Evolutionary conservation across 2,113 vertebrate genomes (phyloP).

Genomic region (Psephotus haematonotus): DNA sequence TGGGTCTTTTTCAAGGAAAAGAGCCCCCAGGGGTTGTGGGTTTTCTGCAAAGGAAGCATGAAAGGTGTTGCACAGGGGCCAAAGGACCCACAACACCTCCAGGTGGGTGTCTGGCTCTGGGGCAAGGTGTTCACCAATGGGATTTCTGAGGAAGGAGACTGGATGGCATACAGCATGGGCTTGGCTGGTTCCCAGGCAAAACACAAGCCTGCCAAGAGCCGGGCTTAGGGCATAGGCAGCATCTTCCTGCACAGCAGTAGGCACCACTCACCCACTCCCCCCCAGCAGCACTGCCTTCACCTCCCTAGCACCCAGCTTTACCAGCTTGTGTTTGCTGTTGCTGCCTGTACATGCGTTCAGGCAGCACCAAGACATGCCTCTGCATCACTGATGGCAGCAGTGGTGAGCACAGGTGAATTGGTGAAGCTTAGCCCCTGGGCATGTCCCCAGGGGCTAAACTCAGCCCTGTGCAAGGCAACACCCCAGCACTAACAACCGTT

Average conservation of each 20-base stretch:
- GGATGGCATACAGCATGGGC: fast-evolving
- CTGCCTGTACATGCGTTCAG: fast-evolving
- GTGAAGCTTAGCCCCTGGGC: not conserved
- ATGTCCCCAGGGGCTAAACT: not conserved
- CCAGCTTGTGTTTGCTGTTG: fast-evolving
- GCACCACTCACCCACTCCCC: not conserved
- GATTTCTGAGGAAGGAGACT: not conserved
- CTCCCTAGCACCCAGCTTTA: not conserved
- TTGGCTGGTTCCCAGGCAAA: not conserved
- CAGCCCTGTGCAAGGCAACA: not conserved
- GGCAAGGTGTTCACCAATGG: fast-evolving
- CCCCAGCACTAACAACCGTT: not conserved
- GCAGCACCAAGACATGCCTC: too few relatives aligned
- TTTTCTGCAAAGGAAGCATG: not conserved
- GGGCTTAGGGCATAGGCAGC: fast-evolving
- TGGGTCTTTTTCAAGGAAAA: not conserved
- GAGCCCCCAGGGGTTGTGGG: fast-evolving
- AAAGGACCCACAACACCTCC: fast-evolving
- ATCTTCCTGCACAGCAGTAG: not conserved
- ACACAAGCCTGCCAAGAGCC: not conserved
- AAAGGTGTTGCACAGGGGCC: not conserved
- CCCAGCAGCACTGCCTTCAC: fast-evolving
- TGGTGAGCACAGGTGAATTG: not conserved
- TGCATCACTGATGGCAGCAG: not conserved
- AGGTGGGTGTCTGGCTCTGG: fast-evolving